A percentile compares a stretch with the other conserved stretches of the same genome.
phyloP scores from a whole-genome alignment of 2,797 vertebrate species.

The Peromyscus eremicus region DNA sequence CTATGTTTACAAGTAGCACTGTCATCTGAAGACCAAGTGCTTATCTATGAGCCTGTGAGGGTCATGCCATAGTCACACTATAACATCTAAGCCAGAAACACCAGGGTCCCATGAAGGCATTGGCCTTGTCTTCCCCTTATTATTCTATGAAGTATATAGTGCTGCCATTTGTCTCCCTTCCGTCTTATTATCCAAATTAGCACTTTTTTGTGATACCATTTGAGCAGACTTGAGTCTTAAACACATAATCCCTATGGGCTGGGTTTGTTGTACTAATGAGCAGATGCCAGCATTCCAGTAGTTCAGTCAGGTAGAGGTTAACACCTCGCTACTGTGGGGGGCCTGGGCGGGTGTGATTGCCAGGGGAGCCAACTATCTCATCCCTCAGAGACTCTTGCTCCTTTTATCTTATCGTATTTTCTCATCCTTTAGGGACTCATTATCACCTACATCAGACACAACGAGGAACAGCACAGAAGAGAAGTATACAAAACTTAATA shows the following conservation, averaged over 20 bases:
- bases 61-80: background rate
- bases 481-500: background rate
- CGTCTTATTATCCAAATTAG: background rate
- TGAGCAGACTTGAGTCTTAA: background rate
- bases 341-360: background rate
- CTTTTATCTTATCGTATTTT: background rate
- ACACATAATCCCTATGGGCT: background rate
- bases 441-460: background rate
- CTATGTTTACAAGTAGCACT: background rate
- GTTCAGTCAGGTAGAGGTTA: background rate
- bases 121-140: background rate
- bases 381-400: background rate
- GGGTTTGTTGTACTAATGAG: background rate
- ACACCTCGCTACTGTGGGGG: background rate
- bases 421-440: background rate
- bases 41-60: background rate
- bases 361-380: accelerated
- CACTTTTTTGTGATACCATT: background rate
- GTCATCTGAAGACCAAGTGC: background rate
- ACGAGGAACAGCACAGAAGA: background rate
- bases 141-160: background rate
- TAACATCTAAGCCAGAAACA: background rate
- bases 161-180: background rate
- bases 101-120: background rate
- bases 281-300: background rate